Conservation (phyloP, 2,888 invertebrate genomes). For the Limulus polyphemus region DNA sequence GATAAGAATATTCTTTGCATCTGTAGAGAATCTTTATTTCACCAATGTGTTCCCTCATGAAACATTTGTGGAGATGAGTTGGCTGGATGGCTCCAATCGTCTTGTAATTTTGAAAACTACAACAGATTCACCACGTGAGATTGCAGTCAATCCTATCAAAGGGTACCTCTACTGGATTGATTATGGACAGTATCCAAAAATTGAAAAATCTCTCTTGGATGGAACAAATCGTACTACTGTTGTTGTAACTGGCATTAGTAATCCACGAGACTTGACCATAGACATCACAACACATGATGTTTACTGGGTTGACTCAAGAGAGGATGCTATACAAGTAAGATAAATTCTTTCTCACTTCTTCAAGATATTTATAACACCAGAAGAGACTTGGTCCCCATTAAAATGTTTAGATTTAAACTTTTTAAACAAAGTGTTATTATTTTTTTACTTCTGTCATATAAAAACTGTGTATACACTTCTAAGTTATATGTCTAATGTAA, state of each 20-base stretch:
- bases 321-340: slow-evolving; percentile 71
- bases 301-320: slow-evolving; percentile 91
- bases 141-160: slow-evolving; percentile 95
- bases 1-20: slow-evolving; percentile 2
- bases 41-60: slow-evolving; percentile 94
- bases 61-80: slow-evolving; percentile 87
- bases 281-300: slow-evolving; percentile 89
- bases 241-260: slow-evolving; percentile 78
- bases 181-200: slow-evolving; percentile 88
- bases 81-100: slow-evolving; percentile 78
- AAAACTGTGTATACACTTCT: no score
- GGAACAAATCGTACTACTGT: slow-evolving; percentile 73
- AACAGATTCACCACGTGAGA: slow-evolving; percentile 78
- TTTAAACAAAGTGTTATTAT: no score
- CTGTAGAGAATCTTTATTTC: slow-evolving; percentile 73
- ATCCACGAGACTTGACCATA: slow-evolving; percentile 76
- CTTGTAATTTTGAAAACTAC: slow-evolving; percentile 83
- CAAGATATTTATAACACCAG: no score
- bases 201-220: slow-evolving; percentile 76
- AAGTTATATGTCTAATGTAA: no score
- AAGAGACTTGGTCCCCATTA: no score
- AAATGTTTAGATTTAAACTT: no score
- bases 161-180: slow-evolving; percentile 90
- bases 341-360: no score
- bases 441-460: no score